phyloP scores from a whole-genome alignment of 2,888 invertebrate genomes.

The Sipha maydis region DNA sequence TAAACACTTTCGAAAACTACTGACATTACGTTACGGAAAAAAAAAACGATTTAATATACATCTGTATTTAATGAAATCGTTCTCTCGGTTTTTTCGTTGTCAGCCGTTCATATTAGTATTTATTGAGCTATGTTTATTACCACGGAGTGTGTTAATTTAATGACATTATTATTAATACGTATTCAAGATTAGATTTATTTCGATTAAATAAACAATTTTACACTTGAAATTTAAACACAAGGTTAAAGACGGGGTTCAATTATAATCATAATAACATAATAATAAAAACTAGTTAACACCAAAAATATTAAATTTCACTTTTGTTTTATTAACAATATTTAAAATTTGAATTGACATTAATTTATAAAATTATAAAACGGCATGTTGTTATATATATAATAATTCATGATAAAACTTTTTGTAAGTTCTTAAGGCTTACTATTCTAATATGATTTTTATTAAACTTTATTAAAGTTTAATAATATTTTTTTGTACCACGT shows the following conservation, averaged over 20 bases:
- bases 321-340: not conserved
- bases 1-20: not conserved
- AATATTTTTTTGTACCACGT: not conserved
- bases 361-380: not conserved
- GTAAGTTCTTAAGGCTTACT: not conserved
- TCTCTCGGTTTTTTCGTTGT: not conserved
- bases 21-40: not conserved
- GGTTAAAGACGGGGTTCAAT: not conserved
- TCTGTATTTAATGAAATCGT: not conserved
- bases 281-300: not conserved
- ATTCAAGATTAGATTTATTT: not conserved
- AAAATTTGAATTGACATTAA: not conserved
- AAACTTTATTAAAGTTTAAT: not conserved
- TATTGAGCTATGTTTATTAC: not conserved
- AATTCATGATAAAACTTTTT: not conserved
- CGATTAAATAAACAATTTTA: not conserved
- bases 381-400: not conserved
- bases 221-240: not conserved
- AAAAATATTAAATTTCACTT: not conserved
- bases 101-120: not conserved
- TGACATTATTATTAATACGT: not conserved
- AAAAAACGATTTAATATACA: not conserved
- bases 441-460: not conserved
- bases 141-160: not conserved
- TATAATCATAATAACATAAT: not conserved